phyloP scores from a whole-genome alignment of 2,797 vertebrate genomes.

The Falco rusticolus region DNA sequence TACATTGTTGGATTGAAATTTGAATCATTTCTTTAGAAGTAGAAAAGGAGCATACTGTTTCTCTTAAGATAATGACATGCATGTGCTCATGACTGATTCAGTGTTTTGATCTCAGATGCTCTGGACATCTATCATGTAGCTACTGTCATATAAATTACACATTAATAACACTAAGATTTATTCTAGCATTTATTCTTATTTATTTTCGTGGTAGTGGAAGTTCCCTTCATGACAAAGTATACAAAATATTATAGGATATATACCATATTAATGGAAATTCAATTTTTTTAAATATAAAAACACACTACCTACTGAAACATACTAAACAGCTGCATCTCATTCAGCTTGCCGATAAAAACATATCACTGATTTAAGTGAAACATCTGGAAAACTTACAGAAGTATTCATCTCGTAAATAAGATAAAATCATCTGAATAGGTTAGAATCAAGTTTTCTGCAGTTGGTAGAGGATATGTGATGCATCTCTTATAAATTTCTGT shows the following conservation, averaged over 20 bases:
- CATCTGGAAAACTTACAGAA: not conserved
- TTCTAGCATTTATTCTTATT: not conserved
- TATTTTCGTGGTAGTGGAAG: not conserved
- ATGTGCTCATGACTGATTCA: slow-evolving; percentile 50
- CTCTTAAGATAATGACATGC: slow-evolving; percentile 53
- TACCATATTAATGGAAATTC: not conserved
- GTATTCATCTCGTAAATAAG: not conserved
- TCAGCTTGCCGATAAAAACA: not conserved
- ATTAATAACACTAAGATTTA: slow-evolving; percentile 35
- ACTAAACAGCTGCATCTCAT: not conserved
- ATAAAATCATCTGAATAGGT: not conserved
- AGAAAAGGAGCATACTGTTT: slow-evolving; percentile 13
- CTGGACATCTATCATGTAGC: slow-evolving; percentile 54
- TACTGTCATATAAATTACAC: slow-evolving; percentile 55
- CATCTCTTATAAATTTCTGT: not conserved
- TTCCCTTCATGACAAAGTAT: not conserved
- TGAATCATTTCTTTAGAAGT: slow-evolving; percentile 34
- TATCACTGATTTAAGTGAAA: not conserved
- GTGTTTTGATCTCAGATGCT: slow-evolving; percentile 65
- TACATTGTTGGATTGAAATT: slow-evolving; percentile 9
- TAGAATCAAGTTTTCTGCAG: not conserved
- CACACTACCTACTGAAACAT: not conserved
- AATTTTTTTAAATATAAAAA: not conserved
- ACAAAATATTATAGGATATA: not conserved
- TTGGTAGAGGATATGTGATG: not conserved